phyloP scores from a whole-genome alignment of 2,113 vertebrate species.

The Lota lota region DNA sequence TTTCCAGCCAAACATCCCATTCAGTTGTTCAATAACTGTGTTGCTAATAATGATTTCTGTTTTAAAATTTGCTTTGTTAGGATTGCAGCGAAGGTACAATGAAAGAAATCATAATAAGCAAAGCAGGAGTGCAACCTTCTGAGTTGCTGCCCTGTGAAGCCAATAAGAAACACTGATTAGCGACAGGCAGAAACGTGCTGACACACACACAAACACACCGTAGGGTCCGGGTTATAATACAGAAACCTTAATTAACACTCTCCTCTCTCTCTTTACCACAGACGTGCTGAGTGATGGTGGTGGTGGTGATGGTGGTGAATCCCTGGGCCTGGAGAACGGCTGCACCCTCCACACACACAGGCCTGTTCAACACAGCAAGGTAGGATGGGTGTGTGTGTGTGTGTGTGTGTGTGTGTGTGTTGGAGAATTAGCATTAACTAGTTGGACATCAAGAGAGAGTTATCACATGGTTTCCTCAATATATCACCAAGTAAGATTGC shows the following conservation, averaged over 20 bases:
- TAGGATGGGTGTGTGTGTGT: conserved; percentile 40
- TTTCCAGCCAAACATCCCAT: background rate
- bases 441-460: too few species aligned
- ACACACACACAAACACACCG: background rate
- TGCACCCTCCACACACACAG: conserved; percentile 51
- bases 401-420: conserved; percentile 4
- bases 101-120: too few species aligned
- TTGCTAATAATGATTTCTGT: too few species aligned
- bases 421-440: too few species aligned
- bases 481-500: too few species aligned
- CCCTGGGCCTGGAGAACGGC: conserved; percentile 45
- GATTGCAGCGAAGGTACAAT: too few species aligned
- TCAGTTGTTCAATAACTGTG: too few species aligned
- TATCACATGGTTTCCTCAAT: too few species aligned
- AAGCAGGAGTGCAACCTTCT: too few species aligned
- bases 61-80: too few species aligned
- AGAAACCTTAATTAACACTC: background rate
- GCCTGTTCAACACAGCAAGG: conserved; percentile 72
- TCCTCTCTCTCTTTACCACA: conserved; percentile 32
- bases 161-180: too few species aligned
- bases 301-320: conserved; percentile 24
- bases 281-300: conserved; percentile 51
- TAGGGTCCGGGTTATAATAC: background rate
- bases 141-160: too few species aligned
- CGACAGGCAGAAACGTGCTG: background rate